These are phyloP conservation scores for Limnephilus auricula DNA, from an alignment of 2,888 invertebrate species.

Conservation along the genomic window DNA sequence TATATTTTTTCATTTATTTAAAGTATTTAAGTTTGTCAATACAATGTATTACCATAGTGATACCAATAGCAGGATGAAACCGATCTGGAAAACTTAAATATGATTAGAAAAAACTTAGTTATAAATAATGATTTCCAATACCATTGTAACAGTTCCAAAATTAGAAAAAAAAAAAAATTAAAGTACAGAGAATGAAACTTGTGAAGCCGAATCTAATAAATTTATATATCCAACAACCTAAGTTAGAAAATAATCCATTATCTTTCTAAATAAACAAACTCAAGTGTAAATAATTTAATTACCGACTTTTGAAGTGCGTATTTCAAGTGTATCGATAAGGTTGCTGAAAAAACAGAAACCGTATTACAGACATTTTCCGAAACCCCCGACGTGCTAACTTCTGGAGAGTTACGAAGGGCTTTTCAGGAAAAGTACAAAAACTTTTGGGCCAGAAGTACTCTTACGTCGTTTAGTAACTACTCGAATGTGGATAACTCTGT, in stretches of 20 bases:
- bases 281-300: neutral
- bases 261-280: neutral
- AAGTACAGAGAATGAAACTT: no score
- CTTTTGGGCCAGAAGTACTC: conserved; percentile 5
- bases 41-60: no score
- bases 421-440: conserved; percentile 6
- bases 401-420: conserved; percentile 13
- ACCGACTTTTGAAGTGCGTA: neutral
- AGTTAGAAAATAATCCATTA: neutral
- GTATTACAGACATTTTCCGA: neutral
- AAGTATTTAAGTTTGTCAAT: no score
- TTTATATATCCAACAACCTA: neutral
- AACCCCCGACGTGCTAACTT: conserved; percentile 3
- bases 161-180: no score
- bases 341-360: neutral
- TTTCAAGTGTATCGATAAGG: neutral
- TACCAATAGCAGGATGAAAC: no score
- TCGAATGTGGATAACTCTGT: neutral
- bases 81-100: no score
- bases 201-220: neutral
- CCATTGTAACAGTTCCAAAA: no score
- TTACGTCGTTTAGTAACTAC: neutral
- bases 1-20: no score
- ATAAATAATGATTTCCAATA: no score
- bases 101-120: no score